phyloP scores from a whole-genome alignment of 2,113 vertebrate genomes.

The Sinocyclocheilus anshuiensis region DNA sequence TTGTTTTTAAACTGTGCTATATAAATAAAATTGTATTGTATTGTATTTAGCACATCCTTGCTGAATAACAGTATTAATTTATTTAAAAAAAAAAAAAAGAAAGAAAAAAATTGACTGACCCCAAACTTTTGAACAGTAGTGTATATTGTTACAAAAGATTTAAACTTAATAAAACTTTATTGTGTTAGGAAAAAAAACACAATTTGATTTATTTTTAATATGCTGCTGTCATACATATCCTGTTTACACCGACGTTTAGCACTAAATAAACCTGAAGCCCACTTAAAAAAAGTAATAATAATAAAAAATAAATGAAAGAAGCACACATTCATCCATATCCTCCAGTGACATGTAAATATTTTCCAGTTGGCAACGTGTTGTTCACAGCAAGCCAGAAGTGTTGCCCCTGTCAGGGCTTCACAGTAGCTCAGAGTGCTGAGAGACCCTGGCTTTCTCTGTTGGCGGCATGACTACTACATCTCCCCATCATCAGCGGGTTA shows the following conservation, averaged over 20 bases:
- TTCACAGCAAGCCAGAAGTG: conserved; percentile 51
- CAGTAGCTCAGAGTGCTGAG: conserved; percentile 14
- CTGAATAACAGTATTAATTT: too few relatives aligned
- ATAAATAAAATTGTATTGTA: too few relatives aligned
- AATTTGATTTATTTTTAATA: background rate
- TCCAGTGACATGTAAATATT: conserved; percentile 52
- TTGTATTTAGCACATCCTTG: too few relatives aligned
- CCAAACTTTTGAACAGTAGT: too few relatives aligned
- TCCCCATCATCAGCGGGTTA: conserved; percentile 48
- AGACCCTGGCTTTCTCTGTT: conserved; percentile 7
- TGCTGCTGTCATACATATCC: conserved; percentile 51
- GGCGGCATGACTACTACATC: conserved; percentile 48
- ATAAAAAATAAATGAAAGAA: background rate
- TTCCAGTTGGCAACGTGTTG: conserved; percentile 50
- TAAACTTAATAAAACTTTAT: too few relatives aligned
- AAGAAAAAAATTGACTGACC: too few relatives aligned
- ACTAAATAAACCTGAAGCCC: conserved; percentile 54
- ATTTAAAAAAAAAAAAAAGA: too few relatives aligned
- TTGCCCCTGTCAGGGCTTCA: conserved; percentile 43
- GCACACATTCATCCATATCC: background rate
- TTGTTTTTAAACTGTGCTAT: too few relatives aligned
- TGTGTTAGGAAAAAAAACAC: too few relatives aligned
- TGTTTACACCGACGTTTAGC: conserved; percentile 57
- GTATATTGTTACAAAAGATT: too few relatives aligned
- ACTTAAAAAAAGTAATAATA: background rate